phyloP scores from a whole-genome alignment of 2,113 vertebrate species.

The Guaruba guarouba region DNA sequence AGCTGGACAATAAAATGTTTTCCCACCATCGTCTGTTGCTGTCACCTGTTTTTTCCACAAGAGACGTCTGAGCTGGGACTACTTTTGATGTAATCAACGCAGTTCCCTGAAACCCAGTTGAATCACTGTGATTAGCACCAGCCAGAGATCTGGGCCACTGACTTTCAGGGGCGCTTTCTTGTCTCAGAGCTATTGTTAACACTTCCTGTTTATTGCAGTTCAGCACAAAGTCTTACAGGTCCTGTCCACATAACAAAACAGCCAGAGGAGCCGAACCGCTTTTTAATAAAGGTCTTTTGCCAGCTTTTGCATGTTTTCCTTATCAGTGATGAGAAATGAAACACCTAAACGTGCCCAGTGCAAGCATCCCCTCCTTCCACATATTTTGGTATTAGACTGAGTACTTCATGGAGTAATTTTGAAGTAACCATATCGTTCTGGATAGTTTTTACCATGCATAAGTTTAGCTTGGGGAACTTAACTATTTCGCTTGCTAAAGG shows the following conservation, averaged over 20 bases:
- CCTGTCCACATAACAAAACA: conserved; percentile 10
- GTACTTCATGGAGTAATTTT: not conserved
- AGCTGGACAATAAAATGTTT: not conserved
- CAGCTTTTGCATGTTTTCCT: not conserved
- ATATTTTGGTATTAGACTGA: not conserved
- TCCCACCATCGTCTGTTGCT: not conserved
- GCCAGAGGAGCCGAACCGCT: not conserved
- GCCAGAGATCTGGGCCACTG: conserved; percentile 5
- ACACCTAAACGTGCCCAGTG: not conserved
- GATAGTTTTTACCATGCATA: not conserved
- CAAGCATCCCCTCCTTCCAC: not conserved
- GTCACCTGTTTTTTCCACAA: not conserved
- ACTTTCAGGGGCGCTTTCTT: conserved; percentile 43
- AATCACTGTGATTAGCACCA: conserved; percentile 26
- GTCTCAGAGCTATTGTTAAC: conserved; percentile 63
- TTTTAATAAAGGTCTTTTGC: not conserved
- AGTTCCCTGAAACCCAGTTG: not conserved
- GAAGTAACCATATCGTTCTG: not conserved
- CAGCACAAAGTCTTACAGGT: conserved; percentile 43
- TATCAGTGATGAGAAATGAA: not conserved
- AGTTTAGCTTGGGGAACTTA: not conserved
- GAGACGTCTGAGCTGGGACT: not conserved
- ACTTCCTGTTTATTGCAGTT: conserved; percentile 56
- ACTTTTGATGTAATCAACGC: not conserved
- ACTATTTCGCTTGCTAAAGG: not conserved